These are phyloP conservation scores for Pangasianodon gigas DNA, from an alignment of 2,113 vertebrate species.

Conservation along the genomic window DNA sequence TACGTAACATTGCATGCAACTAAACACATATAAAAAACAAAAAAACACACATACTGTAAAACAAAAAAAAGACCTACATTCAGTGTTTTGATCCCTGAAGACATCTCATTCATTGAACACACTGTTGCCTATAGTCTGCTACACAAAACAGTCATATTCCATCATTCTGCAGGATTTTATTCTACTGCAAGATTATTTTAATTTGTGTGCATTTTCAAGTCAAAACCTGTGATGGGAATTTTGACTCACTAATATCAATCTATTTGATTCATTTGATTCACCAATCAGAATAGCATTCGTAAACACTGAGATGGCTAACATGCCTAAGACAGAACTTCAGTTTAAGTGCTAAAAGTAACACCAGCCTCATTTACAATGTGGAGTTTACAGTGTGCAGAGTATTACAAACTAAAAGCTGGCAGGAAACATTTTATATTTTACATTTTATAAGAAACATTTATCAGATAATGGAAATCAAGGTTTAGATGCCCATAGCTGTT, in stretches of 20 bases:
- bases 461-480: not conserved
- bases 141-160: slow-evolving; percentile 3
- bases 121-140: not conserved
- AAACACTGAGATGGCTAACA: not conserved
- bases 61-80: slow-evolving; percentile 14
- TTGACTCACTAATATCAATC: not conserved
- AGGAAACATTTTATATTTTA: not conserved
- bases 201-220: not conserved
- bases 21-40: not conserved
- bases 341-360: not conserved
- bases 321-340: not conserved
- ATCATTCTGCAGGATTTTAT: not conserved
- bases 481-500: not conserved
- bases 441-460: not conserved
- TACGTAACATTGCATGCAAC: not conserved
- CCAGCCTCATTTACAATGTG: not conserved
- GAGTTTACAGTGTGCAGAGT: not conserved
- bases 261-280: not conserved
- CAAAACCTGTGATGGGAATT: not conserved
- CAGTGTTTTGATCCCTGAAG: slow-evolving; percentile 31
- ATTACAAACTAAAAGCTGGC: not conserved
- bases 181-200: not conserved
- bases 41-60: not conserved
- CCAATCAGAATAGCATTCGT: not conserved
- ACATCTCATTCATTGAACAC: slow-evolving; percentile 23